Conservation (phyloP, 2,888 invertebrate species). For the Neelides folsomi region DNA sequence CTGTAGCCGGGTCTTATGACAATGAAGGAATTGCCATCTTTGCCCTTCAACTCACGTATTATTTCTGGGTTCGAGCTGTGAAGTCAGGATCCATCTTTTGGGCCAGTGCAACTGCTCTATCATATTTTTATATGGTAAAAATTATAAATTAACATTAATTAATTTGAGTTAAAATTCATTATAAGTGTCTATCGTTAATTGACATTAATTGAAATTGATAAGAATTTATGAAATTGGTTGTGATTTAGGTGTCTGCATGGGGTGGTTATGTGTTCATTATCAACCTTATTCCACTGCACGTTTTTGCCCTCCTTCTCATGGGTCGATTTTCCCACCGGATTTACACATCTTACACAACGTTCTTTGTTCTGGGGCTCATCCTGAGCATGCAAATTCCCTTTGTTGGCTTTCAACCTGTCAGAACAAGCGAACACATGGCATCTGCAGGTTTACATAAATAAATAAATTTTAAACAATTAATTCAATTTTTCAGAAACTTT, state of each 20-base stretch:
- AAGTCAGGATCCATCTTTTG: slow-evolving; percentile 96
- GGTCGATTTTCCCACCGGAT: slow-evolving; percentile 83
- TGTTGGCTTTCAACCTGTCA: slow-evolving; percentile 94
- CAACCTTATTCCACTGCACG: slow-evolving; percentile 95
- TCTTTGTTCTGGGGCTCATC: slow-evolving; percentile 87
- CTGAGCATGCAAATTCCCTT: slow-evolving; percentile 96
- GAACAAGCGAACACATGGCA: slow-evolving; percentile 99
- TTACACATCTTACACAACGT: slow-evolving; percentile 89
- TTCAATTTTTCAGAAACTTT: too few relatives aligned
- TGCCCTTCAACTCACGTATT: slow-evolving; percentile 96
- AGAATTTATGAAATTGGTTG: not conserved
- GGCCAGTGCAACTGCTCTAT: slow-evolving; percentile 83
- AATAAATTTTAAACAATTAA: not conserved
- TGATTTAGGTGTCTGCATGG: slow-evolving; percentile 84
- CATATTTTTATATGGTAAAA: slow-evolving; percentile 97
- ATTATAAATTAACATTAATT: not conserved
- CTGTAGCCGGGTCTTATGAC: slow-evolving; percentile 98
- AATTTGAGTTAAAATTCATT: not conserved
- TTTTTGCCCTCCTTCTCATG: slow-evolving; percentile 85
- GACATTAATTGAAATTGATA: not conserved
- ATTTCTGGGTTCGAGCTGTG: slow-evolving; percentile 83
- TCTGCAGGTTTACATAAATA: slow-evolving; percentile 55
- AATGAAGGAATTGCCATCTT: slow-evolving; percentile 99
- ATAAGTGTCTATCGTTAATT: too few relatives aligned
- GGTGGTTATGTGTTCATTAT: slow-evolving; percentile 99